phyloP scores from a whole-genome alignment of 2,888 invertebrate species.

The Orchesella flavescens region DNA sequence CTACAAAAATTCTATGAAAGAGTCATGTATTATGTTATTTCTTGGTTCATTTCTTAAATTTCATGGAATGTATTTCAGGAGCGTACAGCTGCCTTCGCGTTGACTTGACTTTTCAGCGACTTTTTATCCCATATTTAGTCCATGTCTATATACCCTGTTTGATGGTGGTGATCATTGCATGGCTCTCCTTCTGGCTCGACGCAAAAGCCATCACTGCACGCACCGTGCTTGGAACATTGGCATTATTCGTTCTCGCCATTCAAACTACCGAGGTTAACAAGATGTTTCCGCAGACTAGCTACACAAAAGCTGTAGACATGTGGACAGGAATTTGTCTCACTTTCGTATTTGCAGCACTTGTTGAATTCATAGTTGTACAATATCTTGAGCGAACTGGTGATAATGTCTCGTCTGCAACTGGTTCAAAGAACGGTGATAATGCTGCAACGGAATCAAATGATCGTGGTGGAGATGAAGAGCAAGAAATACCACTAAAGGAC shows the following conservation, averaged over 20 bases:
- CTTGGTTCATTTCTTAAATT: not conserved
- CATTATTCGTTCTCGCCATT: slow-evolving; percentile 65
- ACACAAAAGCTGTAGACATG: slow-evolving; percentile 70
- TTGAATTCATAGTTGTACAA: slow-evolving; percentile 70
- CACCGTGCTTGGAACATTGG: slow-evolving; percentile 67
- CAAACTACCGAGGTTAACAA: slow-evolving; percentile 65
- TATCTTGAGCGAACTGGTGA: slow-evolving; percentile 49
- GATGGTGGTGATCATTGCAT: slow-evolving; percentile 73
- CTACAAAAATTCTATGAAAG: not conserved
- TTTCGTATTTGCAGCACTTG: slow-evolving; percentile 70
- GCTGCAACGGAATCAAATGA: slow-evolving; percentile 1
- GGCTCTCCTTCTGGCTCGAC: slow-evolving; percentile 72
- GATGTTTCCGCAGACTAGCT: slow-evolving; percentile 61
- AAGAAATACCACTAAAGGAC: slow-evolving; percentile 52
- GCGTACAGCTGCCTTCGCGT: slow-evolving; percentile 73
- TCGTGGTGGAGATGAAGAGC: slow-evolving; percentile 32
- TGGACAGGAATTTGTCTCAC: slow-evolving; percentile 71
- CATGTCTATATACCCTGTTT: slow-evolving; percentile 76
- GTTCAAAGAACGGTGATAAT: not conserved
- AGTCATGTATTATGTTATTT: too few relatives aligned
- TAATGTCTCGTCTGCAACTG: not conserved
- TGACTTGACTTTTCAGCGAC: slow-evolving; percentile 74
- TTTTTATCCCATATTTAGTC: slow-evolving; percentile 75
- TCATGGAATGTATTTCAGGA: slow-evolving; percentile 63
- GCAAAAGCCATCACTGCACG: slow-evolving; percentile 65